Base-by-base conservation (phyloP, 1,140 invertebrate genomes). In the Dreissena rostriformis region DNA sequence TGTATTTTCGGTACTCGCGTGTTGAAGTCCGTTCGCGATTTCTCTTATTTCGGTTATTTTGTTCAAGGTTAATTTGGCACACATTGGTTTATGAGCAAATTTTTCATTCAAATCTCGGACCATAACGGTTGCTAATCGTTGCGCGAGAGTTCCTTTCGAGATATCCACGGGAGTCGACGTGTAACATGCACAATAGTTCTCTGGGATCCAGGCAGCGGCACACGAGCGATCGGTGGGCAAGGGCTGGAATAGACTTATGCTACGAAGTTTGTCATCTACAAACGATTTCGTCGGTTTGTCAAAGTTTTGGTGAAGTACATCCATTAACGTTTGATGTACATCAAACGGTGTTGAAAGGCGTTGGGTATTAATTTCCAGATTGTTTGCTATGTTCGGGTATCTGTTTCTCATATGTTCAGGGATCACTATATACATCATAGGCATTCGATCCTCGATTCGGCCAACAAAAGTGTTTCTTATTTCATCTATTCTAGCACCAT, bases 401-500 rank as follows among this genome's bases (percentile, higher is more conserved):
- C 95, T 94, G 10, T 95, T 86, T 39, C 94, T 93, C 88, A 97
- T 96, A 93, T 95, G 96, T 26, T 95, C 92, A 0, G 98, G 98
- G n/a, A 98, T 86, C 86, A 96, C 95, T 5, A 98, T 93, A 87
- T 96, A 96, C n/a, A 98, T 94, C 82, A 97, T 97, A 0, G 98
- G 98, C 29, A 99, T 92, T 70, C 97, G 94, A 91, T 98, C 98
- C 92, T 99, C 98, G 81, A 98, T 94, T 91, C 77, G 65, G n/a
- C 98, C 98, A 74, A 94, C 95, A 91, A 96, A 96, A 0, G 98
- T 98, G 84, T 95, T 93, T 49, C 97, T 91, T n/a, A 97, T 96
- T 6, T 94, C 94, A 2, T 98, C 98, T 94, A 96, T 98, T 55
- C 98, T 93, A 89, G 98, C 96, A 87, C 98, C 98, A 92, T 99